These are phyloP conservation scores for Megalurothrips usitatus DNA, from an alignment of 2,888 invertebrate species.

Conservation along the genomic window DNA sequence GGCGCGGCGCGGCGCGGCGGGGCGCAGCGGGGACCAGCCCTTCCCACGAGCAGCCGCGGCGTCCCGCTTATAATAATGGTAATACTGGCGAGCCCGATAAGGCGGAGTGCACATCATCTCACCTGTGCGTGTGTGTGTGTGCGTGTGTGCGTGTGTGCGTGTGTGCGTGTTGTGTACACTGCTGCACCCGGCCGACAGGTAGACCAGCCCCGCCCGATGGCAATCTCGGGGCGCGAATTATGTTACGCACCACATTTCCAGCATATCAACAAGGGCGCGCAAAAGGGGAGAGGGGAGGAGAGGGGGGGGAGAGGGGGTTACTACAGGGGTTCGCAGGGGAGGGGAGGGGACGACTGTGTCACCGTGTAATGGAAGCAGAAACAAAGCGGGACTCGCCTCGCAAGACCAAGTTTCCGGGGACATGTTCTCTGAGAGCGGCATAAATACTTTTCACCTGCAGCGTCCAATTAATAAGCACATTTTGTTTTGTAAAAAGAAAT, in stretches of 20 bases:
- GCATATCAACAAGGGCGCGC: slow-evolving; percentile 17
- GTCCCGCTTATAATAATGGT: neutral
- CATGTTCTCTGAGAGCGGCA: no score
- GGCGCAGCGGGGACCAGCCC: neutral
- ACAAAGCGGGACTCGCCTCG: no score
- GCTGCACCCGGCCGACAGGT: neutral
- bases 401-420: no score
- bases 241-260: neutral
- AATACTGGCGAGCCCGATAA: neutral
- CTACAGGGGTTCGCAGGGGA: neutral
- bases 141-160: no score
- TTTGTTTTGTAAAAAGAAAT: no score
- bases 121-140: neutral
- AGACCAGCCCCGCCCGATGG: neutral
- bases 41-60: neutral
- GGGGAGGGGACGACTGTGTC: neutral
- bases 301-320: neutral
- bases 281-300: neutral
- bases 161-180: neutral
- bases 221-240: neutral
- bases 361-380: no score
- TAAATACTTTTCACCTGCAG: no score
- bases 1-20: neutral
- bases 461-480: no score
- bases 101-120: neutral